Conservation (phyloP, 2,797 vertebrate genomes). For the Sebastes trivittatus region DNA sequence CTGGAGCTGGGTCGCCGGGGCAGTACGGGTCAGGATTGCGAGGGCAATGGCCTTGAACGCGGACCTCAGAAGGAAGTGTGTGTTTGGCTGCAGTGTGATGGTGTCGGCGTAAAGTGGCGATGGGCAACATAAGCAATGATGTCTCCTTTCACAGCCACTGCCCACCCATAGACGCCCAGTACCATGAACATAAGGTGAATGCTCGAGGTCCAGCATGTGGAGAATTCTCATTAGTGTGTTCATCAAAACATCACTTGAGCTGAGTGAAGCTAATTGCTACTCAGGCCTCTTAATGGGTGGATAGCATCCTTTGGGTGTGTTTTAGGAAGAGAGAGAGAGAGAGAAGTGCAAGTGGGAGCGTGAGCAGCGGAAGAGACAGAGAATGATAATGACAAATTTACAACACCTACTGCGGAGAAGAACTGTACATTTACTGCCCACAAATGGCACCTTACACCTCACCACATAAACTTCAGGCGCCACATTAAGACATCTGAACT, state of each 20-base stretch:
- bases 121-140: not conserved
- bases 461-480: constrained; percentile 52
- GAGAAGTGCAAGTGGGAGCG: not conserved
- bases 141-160: constrained; percentile 1
- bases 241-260: constrained; percentile 42
- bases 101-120: not conserved
- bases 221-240: constrained; percentile 24
- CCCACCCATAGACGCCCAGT: not conserved
- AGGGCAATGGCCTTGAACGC: constrained; percentile 29
- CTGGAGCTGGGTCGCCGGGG: constrained; percentile 60
- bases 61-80: constrained; percentile 9
- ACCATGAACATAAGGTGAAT: constrained; percentile 23
- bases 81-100: not conserved
- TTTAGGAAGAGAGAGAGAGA: constrained; percentile 9
- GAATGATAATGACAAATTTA: constrained; percentile 33
- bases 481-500: constrained; percentile 58
- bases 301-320: constrained; percentile 19
- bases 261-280: constrained; percentile 33
- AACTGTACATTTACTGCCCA: constrained; percentile 44
- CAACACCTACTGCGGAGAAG: constrained; percentile 9
- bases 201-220: constrained; percentile 22
- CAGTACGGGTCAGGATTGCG: constrained; percentile 26
- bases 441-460: constrained; percentile 48
- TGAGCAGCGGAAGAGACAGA: not conserved
- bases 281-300: constrained; percentile 14